A percentile compares a stretch with the other conserved stretches of the same genome.
Evolutionary conservation across 1,140 invertebrate genomes (phyloP).

Genomic region (Teleogryllus occipitalis): DNA sequence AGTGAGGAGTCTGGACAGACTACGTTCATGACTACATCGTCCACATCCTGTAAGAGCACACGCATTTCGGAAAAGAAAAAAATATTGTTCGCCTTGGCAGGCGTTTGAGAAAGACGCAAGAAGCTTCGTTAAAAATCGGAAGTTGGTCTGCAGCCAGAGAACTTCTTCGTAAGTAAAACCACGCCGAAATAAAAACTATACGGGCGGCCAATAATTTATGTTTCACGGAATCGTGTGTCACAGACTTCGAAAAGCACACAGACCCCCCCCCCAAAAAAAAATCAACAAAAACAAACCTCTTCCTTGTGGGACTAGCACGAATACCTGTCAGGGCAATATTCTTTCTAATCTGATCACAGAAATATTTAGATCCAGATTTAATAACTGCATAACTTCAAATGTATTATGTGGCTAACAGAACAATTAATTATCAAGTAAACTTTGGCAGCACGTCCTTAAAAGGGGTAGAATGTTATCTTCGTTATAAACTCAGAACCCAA

Average conservation of each 20-base stretch:
- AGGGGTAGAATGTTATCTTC: no score
- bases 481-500: no score
- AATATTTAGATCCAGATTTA: no score
- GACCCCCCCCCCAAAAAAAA: no score
- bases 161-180: background rate
- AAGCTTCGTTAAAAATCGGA: background rate
- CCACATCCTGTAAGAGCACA: background rate
- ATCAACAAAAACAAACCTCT: no score
- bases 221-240: background rate
- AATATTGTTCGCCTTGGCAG: background rate
- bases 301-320: no score
- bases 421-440: no score
- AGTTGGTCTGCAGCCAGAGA: background rate
- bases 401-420: no score
- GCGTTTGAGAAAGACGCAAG: background rate
- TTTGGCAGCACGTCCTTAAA: no score
- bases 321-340: no score
- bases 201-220: background rate
- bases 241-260: background rate
- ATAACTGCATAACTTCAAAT: no score
- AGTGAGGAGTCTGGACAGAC: background rate
- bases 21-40: background rate
- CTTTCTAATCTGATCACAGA: no score
- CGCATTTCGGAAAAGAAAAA: background rate
- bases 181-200: background rate